phyloP scores from a whole-genome alignment of 2,113 vertebrate genomes.

The Lagopus leucura region DNA sequence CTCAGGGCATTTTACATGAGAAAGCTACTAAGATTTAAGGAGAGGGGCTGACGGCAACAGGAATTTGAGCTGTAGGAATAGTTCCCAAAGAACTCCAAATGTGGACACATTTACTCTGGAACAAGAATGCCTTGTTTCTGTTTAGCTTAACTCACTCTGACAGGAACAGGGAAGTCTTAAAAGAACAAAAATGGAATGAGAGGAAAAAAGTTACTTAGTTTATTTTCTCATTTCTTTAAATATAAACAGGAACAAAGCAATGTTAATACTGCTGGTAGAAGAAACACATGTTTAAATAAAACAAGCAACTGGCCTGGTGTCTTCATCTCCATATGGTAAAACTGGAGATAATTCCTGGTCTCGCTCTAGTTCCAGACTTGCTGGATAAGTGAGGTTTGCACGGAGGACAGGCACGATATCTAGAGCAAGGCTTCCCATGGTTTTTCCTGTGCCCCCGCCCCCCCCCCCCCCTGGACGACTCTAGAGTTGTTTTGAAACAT shows the following conservation, averaged over 20 bases:
- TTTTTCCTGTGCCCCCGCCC: not conserved
- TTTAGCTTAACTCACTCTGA: slow-evolving; percentile 50
- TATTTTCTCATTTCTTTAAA: slow-evolving; percentile 38
- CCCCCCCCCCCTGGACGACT: not conserved
- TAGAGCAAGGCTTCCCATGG: not conserved
- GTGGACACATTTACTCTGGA: not conserved
- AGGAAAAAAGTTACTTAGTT: slow-evolving; percentile 3
- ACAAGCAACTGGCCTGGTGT: not conserved
- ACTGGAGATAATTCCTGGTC: not conserved
- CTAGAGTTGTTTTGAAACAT: not conserved
- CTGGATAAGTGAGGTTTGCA: not conserved
- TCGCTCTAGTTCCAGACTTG: not conserved
- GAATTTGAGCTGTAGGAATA: not conserved
- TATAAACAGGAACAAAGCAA: slow-evolving; percentile 60
- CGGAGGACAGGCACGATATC: not conserved
- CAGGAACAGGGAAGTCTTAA: slow-evolving; percentile 34
- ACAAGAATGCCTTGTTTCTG: slow-evolving; percentile 35
- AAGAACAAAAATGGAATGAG: slow-evolving; percentile 24
- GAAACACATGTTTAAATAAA: slow-evolving; percentile 31
- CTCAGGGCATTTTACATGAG: not conserved
- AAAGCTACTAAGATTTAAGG: not conserved
- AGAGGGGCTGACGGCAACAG: not conserved
- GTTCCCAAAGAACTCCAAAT: not conserved
- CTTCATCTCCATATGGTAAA: not conserved
- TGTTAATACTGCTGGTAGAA: slow-evolving; percentile 16